phyloP scores from a whole-genome alignment of 2,797 vertebrate genomes.

The Notolepis coatsorum region DNA sequence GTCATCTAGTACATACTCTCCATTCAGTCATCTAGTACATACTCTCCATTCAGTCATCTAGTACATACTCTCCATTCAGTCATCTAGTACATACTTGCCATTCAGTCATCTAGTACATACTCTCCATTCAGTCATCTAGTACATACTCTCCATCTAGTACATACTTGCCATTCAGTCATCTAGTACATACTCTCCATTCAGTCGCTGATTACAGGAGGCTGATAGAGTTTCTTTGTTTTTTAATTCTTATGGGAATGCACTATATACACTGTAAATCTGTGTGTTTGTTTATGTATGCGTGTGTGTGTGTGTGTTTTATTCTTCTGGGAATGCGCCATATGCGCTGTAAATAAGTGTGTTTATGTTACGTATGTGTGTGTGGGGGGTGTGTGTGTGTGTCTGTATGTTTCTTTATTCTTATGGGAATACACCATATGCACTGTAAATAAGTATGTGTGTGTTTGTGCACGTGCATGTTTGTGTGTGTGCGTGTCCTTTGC shows the following conservation, averaged over 20 bases:
- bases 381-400: too few species aligned
- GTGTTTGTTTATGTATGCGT: constrained; percentile 16
- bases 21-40: constrained; percentile 25
- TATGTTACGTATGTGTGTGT: too few species aligned
- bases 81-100: constrained; percentile 18
- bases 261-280: constrained; percentile 9
- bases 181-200: constrained; percentile 22
- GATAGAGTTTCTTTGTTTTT: constrained; percentile 36
- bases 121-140: constrained; percentile 27
- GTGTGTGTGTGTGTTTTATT: constrained; percentile 12
- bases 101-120: too few species aligned
- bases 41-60: too few species aligned
- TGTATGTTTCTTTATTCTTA: background rate
- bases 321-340: background rate
- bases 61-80: constrained; percentile 26
- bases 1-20: constrained; percentile 18
- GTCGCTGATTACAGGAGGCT: constrained; percentile 24
- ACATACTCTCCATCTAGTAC: too few species aligned
- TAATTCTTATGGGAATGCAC: constrained; percentile 1
- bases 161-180: constrained; percentile 27
- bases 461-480: constrained; percentile 5
- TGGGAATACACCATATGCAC: too few species aligned
- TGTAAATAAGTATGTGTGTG: constrained; percentile 12
- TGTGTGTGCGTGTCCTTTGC: background rate
- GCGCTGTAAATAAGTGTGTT: constrained; percentile 9